These are phyloP conservation scores for Drymodes brunneopygia DNA, from an alignment of 2,113 vertebrate species.

Conservation along the genomic window DNA sequence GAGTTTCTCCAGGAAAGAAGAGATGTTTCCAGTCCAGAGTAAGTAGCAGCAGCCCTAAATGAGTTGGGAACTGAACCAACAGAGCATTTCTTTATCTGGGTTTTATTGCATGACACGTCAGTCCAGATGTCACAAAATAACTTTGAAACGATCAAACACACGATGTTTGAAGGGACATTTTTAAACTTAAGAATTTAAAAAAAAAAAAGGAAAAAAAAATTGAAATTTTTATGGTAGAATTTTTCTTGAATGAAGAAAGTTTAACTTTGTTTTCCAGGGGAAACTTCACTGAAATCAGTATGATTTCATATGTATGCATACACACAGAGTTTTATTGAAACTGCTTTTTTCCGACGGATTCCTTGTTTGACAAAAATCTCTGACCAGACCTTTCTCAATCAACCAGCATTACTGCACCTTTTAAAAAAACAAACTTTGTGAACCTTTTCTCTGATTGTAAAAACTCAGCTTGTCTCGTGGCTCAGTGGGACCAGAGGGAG, in stretches of 20 bases:
- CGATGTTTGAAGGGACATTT: background rate
- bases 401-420: slow-evolving; percentile 43
- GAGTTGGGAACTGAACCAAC: background rate
- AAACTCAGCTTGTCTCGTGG: background rate
- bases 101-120: background rate
- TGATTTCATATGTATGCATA: slow-evolving; percentile 19
- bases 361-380: background rate
- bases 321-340: slow-evolving; percentile 21
- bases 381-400: background rate
- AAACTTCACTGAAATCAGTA: slow-evolving; percentile 18
- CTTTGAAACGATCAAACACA: background rate
- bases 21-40: slow-evolving; percentile 30
- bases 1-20: slow-evolving; percentile 32
- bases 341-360: background rate
- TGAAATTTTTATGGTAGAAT: slow-evolving; percentile 7
- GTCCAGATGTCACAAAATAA: background rate
- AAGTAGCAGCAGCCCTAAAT: slow-evolving; percentile 11
- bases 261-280: slow-evolving; percentile 54
- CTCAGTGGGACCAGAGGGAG: background rate
- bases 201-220: background rate
- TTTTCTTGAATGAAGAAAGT: slow-evolving; percentile 54
- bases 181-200: background rate
- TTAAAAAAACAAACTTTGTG: background rate
- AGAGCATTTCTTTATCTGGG: background rate
- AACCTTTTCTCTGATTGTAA: background rate